Base-by-base conservation (phyloP, 2,888 invertebrate species). In the Cheiracanthium punctorium region DNA sequence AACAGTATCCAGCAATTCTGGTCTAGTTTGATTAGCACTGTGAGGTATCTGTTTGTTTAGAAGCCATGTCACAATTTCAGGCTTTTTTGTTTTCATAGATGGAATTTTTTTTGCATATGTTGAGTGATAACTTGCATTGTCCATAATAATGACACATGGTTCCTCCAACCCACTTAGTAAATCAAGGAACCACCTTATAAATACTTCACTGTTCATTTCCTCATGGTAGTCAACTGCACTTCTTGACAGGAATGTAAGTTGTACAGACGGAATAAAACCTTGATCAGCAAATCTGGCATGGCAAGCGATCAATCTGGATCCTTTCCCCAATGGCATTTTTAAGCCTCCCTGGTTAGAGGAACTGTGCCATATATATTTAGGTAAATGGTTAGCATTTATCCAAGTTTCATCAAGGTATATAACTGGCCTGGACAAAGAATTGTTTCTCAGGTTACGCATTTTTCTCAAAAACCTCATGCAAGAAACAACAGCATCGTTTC, bases 331-430 rank as follows among this genome's bases (percentile, higher is more conserved):
- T 14, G 67, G 29, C 4, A 48, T 14, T 52, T 52, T 73, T 29
- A 2, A 30, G 17, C 52, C 52, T 48, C 52, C 52, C 14, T 73
- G 17, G 30, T 20, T 14, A 0, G 28, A 24, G 20, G 52, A 28
- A 52, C 30, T 30, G 24, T 48, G 52, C 52, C 48, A 73, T 10
- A 52, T 30, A 29, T 48, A 52, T 29, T 73, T n/a, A 14, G 10
- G 29, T 52, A 28, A 12, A 24, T 67, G 67, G 20, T 67, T 67
- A 8, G 7, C 1, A 67, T 67, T 76, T 48, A 30, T 28, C 67
- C 67, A 76, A 29, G n/a, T 76, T 69, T 41, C 41, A 76, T 76
- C 43, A 41, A 76, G 0, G 67, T 41, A 67, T 7, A 76, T 67
- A 17, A 76, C 14, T n/a, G 43, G 37, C 10, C 76, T 14, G 32